These are phyloP conservation scores for Campylomormyrus numenius DNA, from an alignment of 2,113 vertebrate genomes.

Conservation along the genomic window DNA sequence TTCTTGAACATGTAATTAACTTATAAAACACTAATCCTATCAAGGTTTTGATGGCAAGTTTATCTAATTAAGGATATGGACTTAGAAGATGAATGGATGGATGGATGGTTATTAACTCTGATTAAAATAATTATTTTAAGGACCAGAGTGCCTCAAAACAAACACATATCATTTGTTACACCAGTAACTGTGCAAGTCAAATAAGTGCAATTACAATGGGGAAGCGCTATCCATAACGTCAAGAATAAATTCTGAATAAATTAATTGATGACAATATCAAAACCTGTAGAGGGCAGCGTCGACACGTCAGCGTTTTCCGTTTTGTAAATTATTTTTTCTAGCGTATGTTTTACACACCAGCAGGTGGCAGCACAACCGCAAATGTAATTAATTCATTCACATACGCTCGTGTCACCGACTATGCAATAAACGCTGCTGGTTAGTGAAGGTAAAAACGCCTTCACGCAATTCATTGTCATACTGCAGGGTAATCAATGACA, in stretches of 20 bases:
- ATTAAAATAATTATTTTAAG: not conserved
- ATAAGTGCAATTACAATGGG: not conserved
- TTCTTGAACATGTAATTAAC: not conserved
- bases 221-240: not conserved
- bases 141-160: not conserved
- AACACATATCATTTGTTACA: not conserved
- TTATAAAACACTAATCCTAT: not conserved
- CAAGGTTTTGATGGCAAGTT: not conserved
- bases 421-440: not conserved
- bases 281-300: constrained; percentile 32
- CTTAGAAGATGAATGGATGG: not conserved
- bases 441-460: not conserved
- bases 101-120: not conserved
- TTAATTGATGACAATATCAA: not conserved
- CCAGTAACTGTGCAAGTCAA: not conserved
- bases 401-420: not conserved
- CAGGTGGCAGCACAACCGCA: constrained; percentile 22
- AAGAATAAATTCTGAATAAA: not conserved
- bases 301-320: not conserved
- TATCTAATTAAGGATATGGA: not conserved
- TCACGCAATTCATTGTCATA: not conserved
- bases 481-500: not conserved
- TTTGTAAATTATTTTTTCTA: constrained; percentile 12
- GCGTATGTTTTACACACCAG: constrained; percentile 1
- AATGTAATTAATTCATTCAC: not conserved